Evolutionary conservation across 1,140 invertebrate species (phyloP), one percentile per base, ranked within the genome.

Genomic region (Spodoptera frugiperda): DNA sequence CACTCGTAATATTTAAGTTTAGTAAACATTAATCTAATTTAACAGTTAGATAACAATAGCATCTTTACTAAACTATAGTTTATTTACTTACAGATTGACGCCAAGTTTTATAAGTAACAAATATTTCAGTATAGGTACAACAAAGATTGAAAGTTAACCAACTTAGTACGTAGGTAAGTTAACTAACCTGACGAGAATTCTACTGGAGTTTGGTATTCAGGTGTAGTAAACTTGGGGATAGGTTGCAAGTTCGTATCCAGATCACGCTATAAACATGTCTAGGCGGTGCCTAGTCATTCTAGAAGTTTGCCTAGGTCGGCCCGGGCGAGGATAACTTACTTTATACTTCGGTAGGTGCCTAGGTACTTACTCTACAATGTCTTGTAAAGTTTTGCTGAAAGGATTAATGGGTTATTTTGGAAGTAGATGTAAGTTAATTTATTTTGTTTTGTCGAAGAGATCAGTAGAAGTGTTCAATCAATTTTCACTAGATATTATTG

Each of bases 201-300:
- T 8, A 19, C n/a, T 54, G n/a, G 53, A 17, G 6, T 39, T 17
- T 2, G 53, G 17, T 57, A 33, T 39, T 55, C 48, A 71, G 17
- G 33, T 46, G 53, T 14, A 48, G 48, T 30, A 30, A 49, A 68
- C 68, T 71, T 57, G 10, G n/a, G 33, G 68, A 71, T 57, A 39
- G 51, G 57, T 57, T n/a, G 33, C 25, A 39, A 1, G 3, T 17
- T 39, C 4, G 17, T 10, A 55, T 55, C 15, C 51, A 57, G 33
- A 10, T 12, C n/a, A 12, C 30, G 61, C 61, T 48, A 65, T 71
- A 19, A 71, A 55, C 68, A 53, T 53, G 17, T 53, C 65, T 46
- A 6, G 17, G 17, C n/a, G 65, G n/a, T 53, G 49, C 21, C 19
- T 15, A 25, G 19, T 68, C 48, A 30, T 33, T 68, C 33, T 44